Percentiles rank a stretch among this genome's conserved stretches.
These are phyloP conservation scores for Aplocera efformata DNA, from an alignment of 2,888 invertebrate genomes.

Conservation along the genomic window DNA sequence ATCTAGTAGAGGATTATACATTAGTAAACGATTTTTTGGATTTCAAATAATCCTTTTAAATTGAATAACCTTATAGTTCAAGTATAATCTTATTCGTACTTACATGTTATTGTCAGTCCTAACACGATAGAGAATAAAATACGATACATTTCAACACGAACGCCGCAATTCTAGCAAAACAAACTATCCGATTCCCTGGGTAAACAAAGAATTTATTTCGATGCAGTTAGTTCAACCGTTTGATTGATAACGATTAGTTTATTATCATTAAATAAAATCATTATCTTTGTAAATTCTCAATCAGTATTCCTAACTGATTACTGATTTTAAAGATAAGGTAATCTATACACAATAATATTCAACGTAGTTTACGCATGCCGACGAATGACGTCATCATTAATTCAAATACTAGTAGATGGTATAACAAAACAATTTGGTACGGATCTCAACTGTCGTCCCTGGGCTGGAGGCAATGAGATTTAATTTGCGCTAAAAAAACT, in stretches of 20 bases:
- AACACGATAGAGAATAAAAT: constrained; percentile 13
- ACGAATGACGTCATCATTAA: too few relatives aligned
- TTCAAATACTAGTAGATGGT: not conserved
- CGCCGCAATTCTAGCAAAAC: constrained; percentile 3
- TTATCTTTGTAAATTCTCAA: constrained; percentile 28
- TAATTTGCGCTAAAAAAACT: too few relatives aligned
- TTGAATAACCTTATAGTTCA: too few relatives aligned
- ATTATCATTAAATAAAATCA: constrained; percentile 32
- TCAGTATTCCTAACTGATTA: constrained; percentile 37
- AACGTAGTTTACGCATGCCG: too few relatives aligned
- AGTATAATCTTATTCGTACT: constrained; percentile 8
- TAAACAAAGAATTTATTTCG: constrained; percentile 13
- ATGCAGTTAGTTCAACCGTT: constrained; percentile 29
- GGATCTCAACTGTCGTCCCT: too few relatives aligned
- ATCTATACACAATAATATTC: too few relatives aligned
- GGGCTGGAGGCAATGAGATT: too few relatives aligned
- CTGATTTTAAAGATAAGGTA: constrained; percentile 47
- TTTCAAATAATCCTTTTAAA: too few relatives aligned
- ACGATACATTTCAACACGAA: constrained; percentile 20
- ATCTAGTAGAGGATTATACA: too few relatives aligned
- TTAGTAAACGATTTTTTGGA: too few relatives aligned
- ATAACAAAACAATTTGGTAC: too few relatives aligned
- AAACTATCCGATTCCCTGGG: constrained; percentile 13
- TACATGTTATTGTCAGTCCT: constrained; percentile 20
- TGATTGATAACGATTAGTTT: constrained; percentile 28